phyloP scores from a whole-genome alignment of 2,113 vertebrate species.

The Turdus rufiventris region DNA sequence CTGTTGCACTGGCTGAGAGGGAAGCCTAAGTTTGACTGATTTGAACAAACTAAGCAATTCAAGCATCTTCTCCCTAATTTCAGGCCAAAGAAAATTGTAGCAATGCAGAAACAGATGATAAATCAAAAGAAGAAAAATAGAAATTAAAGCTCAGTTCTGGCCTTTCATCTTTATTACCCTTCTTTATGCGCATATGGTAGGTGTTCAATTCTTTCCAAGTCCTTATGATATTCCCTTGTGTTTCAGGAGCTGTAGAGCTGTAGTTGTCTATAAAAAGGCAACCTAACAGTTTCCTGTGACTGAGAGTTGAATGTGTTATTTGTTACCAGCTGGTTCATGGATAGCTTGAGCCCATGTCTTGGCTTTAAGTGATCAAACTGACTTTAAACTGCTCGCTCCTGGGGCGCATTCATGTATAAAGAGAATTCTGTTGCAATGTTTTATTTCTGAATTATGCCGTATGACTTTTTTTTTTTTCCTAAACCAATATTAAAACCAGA shows the following conservation, averaged over 20 bases:
- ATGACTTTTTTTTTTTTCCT: not conserved
- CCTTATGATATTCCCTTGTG: not conserved
- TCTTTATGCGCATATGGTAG: conserved; percentile 46
- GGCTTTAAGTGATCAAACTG: conserved; percentile 42
- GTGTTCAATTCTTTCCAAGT: conserved; percentile 16
- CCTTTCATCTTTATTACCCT: conserved; percentile 53
- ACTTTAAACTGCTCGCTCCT: conserved; percentile 8
- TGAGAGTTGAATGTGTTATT: conserved; percentile 59
- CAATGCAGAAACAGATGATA: conserved; percentile 33
- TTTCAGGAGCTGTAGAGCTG: conserved; percentile 16
- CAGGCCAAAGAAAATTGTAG: not conserved
- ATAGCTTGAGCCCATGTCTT: conserved; percentile 8
- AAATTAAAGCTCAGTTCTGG: conserved; percentile 40
- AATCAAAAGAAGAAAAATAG: conserved; percentile 50
- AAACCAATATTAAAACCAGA: conserved; percentile 63
- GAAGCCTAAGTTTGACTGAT: not conserved
- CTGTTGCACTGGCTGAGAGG: not conserved
- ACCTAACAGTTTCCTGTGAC: conserved; percentile 48
- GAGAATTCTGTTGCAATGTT: conserved; percentile 35
- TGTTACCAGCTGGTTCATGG: conserved; percentile 56
- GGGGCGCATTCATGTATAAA: conserved; percentile 21
- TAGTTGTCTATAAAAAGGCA: conserved; percentile 56
- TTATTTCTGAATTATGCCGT: conserved; percentile 43
- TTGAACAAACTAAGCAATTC: not conserved
- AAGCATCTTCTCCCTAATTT: conserved; percentile 17